Percentiles rank a stretch among this genome's conserved stretches.
These are phyloP conservation scores for Chaetodon trifasciatus DNA, from an alignment of 2,797 vertebrate species.

Conservation along the genomic window DNA sequence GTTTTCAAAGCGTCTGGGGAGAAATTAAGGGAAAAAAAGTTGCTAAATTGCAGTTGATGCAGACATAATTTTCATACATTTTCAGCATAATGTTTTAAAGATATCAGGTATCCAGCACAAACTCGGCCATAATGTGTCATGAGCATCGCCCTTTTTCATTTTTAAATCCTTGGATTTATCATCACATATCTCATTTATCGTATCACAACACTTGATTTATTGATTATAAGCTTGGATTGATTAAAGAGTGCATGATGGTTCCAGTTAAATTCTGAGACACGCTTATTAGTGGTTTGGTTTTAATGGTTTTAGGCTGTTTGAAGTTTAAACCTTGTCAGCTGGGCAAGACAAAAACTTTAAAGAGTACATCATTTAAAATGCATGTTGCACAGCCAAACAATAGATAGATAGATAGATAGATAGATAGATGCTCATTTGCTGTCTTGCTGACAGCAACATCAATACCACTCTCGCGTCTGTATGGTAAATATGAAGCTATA, in stretches of 20 bases:
- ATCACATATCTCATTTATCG: constrained; percentile 37
- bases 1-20: constrained; percentile 62
- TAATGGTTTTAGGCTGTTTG: constrained; percentile 26
- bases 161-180: constrained; percentile 52
- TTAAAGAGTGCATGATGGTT: constrained; percentile 29
- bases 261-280: constrained; percentile 10
- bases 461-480: too few relatives aligned
- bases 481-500: too few relatives aligned
- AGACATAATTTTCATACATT: constrained; percentile 70
- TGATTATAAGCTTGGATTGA: constrained; percentile 64
- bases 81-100: constrained; percentile 70
- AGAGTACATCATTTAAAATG: constrained; percentile 12
- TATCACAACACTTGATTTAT: constrained; percentile 54
- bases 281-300: constrained; percentile 36
- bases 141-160: constrained; percentile 29
- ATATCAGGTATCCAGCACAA: constrained; percentile 56
- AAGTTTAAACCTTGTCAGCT: constrained; percentile 1
- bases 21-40: constrained; percentile 59
- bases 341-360: constrained; percentile 32
- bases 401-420: constrained; percentile 6
- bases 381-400: background rate
- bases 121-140: constrained; percentile 44
- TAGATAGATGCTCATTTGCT: background rate
- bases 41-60: constrained; percentile 69
- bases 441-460: too few relatives aligned